Evolutionary conservation across 1,140 invertebrate species (phyloP).

Genomic region (Leptopilina clavipes): DNA sequence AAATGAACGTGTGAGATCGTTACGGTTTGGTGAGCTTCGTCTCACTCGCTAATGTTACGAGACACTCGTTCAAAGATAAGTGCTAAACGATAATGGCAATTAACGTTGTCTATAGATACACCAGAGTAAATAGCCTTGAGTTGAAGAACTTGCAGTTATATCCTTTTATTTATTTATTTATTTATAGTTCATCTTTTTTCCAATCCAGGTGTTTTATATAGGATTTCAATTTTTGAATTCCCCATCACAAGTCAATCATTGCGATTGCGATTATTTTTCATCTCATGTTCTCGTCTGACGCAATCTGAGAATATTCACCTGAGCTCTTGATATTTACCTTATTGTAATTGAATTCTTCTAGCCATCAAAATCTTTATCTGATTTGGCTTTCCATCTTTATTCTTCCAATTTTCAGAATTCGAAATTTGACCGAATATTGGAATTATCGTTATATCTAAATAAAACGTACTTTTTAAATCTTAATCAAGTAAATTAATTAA

Average conservation of each 20-base stretch:
- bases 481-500: no score
- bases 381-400: background rate
- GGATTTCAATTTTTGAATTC: no score
- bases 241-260: no score
- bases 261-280: background rate
- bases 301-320: slow-evolving; percentile 8
- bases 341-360: slow-evolving; percentile 1
- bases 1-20: slow-evolving; percentile 34
- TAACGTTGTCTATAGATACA: slow-evolving; percentile 24
- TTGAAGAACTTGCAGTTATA: background rate
- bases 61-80: slow-evolving; percentile 33
- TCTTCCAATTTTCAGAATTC: background rate
- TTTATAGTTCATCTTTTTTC: background rate
- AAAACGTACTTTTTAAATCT: no score
- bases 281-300: background rate
- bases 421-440: no score
- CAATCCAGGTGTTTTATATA: slow-evolving; percentile 17
- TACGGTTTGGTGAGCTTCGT: slow-evolving; percentile 30
- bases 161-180: background rate
- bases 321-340: background rate
- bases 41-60: slow-evolving; percentile 32
- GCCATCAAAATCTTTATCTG: background rate
- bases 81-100: slow-evolving; percentile 31
- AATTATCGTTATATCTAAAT: no score
- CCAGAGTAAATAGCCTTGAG: background rate